A percentile compares a stretch with the other conserved stretches of the same genome.
Conservation (phyloP, 1,140 invertebrate species). For the Heliconius eleuchia region DNA sequence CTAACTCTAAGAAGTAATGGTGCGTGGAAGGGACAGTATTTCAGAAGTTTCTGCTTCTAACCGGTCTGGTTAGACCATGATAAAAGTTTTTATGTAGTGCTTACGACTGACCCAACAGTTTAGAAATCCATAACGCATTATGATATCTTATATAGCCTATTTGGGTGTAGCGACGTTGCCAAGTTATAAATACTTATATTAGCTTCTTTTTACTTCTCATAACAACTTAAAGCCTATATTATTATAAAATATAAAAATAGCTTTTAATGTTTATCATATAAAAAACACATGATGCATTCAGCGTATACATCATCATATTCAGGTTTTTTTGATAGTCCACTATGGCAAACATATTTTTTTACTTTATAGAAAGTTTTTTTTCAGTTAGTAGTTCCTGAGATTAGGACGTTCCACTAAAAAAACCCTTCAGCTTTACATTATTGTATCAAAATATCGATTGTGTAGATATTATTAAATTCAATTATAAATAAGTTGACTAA, state of each 20-base stretch:
- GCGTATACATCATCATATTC: too few species aligned
- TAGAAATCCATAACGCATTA: slow-evolving; percentile 59
- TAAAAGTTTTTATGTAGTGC: slow-evolving; percentile 76
- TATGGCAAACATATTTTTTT: too few species aligned
- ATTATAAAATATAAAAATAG: too few species aligned
- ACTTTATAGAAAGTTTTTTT: too few species aligned
- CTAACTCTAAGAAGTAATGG: slow-evolving; percentile 62
- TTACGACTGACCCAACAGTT: slow-evolving; percentile 65
- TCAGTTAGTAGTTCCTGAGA: too few species aligned
- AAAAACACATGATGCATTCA: too few species aligned
- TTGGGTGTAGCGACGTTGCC: slow-evolving; percentile 21
- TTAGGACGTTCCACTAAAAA: too few species aligned
- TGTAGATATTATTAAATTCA: neutral
- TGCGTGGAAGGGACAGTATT: slow-evolving; percentile 65
- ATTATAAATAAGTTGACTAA: neutral
- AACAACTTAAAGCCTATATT: neutral
- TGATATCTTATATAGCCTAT: slow-evolving; percentile 44
- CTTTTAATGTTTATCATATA: too few species aligned
- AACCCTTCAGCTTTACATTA: too few species aligned
- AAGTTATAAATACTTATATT: slow-evolving; percentile 22
- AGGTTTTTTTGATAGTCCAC: too few species aligned
- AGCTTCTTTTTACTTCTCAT: neutral
- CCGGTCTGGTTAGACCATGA: slow-evolving; percentile 59
- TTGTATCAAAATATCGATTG: too few species aligned
- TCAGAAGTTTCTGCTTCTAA: slow-evolving; percentile 53